Evolutionary conservation across 2,888 invertebrate species (phyloP), one percentile per base, ranked within the genome.

Genomic region (Sphaeridia pumilis): DNA sequence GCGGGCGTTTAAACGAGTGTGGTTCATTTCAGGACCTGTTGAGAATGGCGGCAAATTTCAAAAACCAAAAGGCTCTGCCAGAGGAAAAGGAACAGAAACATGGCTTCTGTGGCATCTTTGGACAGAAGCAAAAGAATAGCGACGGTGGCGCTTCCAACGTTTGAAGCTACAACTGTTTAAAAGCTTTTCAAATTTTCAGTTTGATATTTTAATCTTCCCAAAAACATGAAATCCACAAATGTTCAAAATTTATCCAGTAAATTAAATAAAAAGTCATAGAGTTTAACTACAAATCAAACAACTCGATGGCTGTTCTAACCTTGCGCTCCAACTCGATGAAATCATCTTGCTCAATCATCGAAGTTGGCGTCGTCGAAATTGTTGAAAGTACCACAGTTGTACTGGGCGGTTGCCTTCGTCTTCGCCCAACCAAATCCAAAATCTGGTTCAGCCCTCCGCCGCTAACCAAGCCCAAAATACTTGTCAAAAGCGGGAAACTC

Each of bases 401-500:
- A 7, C 20, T 12, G 7, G 17, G 5, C 20, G 12, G 38, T 17
- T 12, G 17, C 17, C 38, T 38, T 17, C 38, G 12, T 17, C 38
- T 5, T 17, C 38, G 17, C 12, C 38, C 38, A 5, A 17, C 5
- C 38, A 38, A 38, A 5, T 17, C 17, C 5, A 38, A 38, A 17
- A 38, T 38, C 17, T 38, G 38, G 17, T 20, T 17, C 7, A 31
- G 14, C 38, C 38, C 38, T 5, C 38, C 38, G 17, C 38, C 20
- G 4, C 17, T 17, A 14, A 38, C 20, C 17, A 38, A 38, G 4
- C 38, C 17, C 17, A 17, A 5, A 38, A 38, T 38, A 12, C 4
- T 38, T 12, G 38, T 12, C 38, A 38, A 38, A 38, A 52, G n/a
- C 21, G 44, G 25, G 22, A 52, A 46, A 46, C 25, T 52, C n/a